A percentile compares a stretch with the other conserved stretches of the same genome.
These are phyloP conservation scores for Microctenopoma stevenorrisi DNA, from an alignment of 2,797 vertebrate species.

Conservation along the genomic window DNA sequence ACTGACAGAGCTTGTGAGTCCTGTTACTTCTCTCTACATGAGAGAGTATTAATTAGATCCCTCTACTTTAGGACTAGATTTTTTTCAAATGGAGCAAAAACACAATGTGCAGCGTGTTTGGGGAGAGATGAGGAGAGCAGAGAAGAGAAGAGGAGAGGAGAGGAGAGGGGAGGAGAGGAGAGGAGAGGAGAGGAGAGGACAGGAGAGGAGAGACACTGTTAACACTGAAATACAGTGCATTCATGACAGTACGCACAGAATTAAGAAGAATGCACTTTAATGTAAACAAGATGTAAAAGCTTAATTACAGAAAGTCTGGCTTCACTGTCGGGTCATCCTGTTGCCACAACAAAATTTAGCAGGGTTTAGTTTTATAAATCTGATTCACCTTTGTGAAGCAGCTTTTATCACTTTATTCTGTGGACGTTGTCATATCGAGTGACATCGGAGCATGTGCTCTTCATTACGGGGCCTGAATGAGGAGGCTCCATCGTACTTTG, in stretches of 20 bases:
- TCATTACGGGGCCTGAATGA: too few relatives aligned
- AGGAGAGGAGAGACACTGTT: background rate
- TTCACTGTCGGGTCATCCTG: background rate
- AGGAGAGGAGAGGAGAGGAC: background rate
- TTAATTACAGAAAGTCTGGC: background rate
- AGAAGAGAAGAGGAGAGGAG: background rate
- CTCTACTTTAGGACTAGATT: conserved; percentile 42
- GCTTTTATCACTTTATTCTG: too few relatives aligned
- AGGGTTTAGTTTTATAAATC: conserved; percentile 27
- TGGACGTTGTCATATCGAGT: too few relatives aligned
- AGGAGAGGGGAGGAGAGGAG: background rate
- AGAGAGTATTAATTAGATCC: conserved; percentile 52
- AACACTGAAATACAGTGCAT: conserved; percentile 17
- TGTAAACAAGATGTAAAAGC: conserved; percentile 3
- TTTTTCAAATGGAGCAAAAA: conserved; percentile 35
- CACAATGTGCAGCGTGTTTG: conserved; percentile 36
- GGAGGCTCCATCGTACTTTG: too few relatives aligned
- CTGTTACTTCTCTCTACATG: conserved; percentile 39
- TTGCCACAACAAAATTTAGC: conserved; percentile 28
- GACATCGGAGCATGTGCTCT: too few relatives aligned
- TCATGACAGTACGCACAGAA: conserved; percentile 5
- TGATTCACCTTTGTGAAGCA: background rate
- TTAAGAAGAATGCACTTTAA: background rate
- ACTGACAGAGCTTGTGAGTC: conserved; percentile 34
- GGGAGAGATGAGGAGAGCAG: conserved; percentile 24